A percentile compares a stretch with the other conserved stretches of the same genome.
Evolutionary conservation across 2,888 invertebrate genomes (phyloP).

Genomic region (Drosophila greeni): DNA sequence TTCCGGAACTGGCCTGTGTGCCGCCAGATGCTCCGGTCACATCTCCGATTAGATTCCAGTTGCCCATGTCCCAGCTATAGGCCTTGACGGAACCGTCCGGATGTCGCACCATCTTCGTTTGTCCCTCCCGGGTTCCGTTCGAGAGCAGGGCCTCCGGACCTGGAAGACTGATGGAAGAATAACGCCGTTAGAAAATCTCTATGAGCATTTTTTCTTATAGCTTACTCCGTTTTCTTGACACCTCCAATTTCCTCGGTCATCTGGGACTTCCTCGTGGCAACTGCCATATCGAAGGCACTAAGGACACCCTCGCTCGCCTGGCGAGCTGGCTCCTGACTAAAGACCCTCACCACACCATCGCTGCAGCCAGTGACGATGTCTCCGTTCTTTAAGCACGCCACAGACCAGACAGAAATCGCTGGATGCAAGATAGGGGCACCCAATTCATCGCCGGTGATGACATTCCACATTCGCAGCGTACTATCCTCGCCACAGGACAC

Average conservation of each 20-base stretch:
- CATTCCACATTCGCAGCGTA: slow-evolving; percentile 88
- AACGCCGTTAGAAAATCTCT: not conserved
- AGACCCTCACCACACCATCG: slow-evolving; percentile 92
- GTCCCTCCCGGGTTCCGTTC: slow-evolving; percentile 88
- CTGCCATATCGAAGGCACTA: slow-evolving; percentile 86
- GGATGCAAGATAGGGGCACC: slow-evolving; percentile 81
- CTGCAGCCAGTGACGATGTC: slow-evolving; percentile 94
- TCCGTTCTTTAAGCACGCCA: slow-evolving; percentile 88
- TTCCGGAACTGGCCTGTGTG: slow-evolving; percentile 84
- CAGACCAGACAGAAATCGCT: slow-evolving; percentile 93
- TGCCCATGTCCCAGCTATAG: slow-evolving; percentile 86
- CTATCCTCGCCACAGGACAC: slow-evolving; percentile 94
- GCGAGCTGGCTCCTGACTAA: slow-evolving; percentile 86
- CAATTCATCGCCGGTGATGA: slow-evolving; percentile 66
- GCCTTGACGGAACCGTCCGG: slow-evolving; percentile 86
- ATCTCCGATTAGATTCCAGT: slow-evolving; percentile 93
- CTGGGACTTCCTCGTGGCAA: slow-evolving; percentile 82
- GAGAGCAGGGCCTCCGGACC: slow-evolving; percentile 87
- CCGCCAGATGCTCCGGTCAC: slow-evolving; percentile 89
- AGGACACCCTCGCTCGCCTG: slow-evolving; percentile 83
- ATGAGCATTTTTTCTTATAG: slow-evolving; percentile 34
- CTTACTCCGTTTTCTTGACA: slow-evolving; percentile 90
- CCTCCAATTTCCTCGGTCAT: slow-evolving; percentile 88
- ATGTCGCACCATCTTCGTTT: slow-evolving; percentile 90
- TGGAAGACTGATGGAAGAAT: slow-evolving; percentile 82